Evolutionary conservation across 1,140 invertebrate species (phyloP).

Genomic region (Phocides pigmalion): DNA sequence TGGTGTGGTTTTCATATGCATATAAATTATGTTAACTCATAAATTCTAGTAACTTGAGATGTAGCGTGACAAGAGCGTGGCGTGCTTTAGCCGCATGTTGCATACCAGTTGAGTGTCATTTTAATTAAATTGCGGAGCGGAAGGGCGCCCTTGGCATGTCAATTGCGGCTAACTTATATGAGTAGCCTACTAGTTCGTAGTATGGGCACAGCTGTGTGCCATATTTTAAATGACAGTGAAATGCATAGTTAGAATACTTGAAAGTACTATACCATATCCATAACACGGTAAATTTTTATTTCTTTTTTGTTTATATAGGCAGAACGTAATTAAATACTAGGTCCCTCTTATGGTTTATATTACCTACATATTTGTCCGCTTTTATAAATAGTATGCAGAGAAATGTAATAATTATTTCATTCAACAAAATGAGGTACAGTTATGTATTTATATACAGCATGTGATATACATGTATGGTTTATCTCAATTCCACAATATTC

Average conservation of each 20-base stretch:
- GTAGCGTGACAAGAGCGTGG: slow-evolving; percentile 16
- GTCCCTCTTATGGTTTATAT: no score
- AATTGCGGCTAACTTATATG: slow-evolving; percentile 22
- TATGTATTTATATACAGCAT: no score
- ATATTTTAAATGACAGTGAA: slow-evolving; percentile 23
- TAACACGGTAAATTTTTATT: background rate
- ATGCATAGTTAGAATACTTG: slow-evolving; percentile 6
- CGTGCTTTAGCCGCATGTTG: slow-evolving; percentile 20
- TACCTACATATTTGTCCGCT: no score
- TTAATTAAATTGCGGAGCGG: slow-evolving; percentile 29
- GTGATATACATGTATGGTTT: background rate
- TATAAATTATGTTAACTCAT: background rate
- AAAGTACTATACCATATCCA: background rate
- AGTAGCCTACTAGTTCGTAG: slow-evolving; percentile 13
- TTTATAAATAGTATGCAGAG: no score
- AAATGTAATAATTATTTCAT: no score
- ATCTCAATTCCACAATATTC: background rate
- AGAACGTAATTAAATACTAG: no score
- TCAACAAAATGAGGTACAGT: no score
- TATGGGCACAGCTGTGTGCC: slow-evolving; percentile 21
- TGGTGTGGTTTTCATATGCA: slow-evolving; percentile 11
- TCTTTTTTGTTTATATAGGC: no score
- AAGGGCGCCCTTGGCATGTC: slow-evolving; percentile 30
- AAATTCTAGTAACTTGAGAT: slow-evolving; percentile 17
- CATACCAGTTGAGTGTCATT: slow-evolving; percentile 25